Percentiles rank a stretch among this genome's conserved stretches.
phyloP scores from a whole-genome alignment of 1,140 invertebrate genomes.

The Drosophila pectinifera region DNA sequence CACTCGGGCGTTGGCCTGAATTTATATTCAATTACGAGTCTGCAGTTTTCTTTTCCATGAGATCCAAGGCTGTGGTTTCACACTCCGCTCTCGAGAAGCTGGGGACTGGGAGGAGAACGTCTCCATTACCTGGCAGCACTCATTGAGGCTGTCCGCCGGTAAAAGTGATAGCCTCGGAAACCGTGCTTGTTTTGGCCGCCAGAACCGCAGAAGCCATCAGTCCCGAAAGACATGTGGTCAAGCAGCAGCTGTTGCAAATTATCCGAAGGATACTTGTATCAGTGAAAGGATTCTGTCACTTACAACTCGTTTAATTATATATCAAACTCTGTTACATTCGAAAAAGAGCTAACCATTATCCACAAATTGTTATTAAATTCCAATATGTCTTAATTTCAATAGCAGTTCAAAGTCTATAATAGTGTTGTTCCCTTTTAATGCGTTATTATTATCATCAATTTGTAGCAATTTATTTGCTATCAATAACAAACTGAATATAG shows the following conservation, averaged over 20 bases:
- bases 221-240: constrained; percentile 12
- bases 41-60: constrained; percentile 20
- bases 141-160: constrained; percentile 9
- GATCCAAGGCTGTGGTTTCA: constrained; percentile 43
- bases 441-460: constrained; percentile 10
- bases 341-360: background rate
- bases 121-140: constrained; percentile 43
- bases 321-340: background rate
- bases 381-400: constrained; percentile 1
- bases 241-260: constrained; percentile 37
- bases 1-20: constrained; percentile 48
- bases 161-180: constrained; percentile 21
- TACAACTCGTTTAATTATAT: background rate
- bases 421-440: background rate
- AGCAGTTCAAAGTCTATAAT: constrained; percentile 9
- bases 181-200: constrained; percentile 34
- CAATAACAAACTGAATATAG: constrained; percentile 5
- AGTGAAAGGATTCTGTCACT: background rate
- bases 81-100: constrained; percentile 30
- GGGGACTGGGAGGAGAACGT: constrained; percentile 15
- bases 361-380: background rate
- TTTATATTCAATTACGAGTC: constrained; percentile 70
- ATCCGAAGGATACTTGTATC: constrained; percentile 1
- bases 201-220: constrained; percentile 41
- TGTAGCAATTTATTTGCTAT: constrained; percentile 27